phyloP scores from a whole-genome alignment of 2,888 invertebrate genomes.

The Bombylius major region DNA sequence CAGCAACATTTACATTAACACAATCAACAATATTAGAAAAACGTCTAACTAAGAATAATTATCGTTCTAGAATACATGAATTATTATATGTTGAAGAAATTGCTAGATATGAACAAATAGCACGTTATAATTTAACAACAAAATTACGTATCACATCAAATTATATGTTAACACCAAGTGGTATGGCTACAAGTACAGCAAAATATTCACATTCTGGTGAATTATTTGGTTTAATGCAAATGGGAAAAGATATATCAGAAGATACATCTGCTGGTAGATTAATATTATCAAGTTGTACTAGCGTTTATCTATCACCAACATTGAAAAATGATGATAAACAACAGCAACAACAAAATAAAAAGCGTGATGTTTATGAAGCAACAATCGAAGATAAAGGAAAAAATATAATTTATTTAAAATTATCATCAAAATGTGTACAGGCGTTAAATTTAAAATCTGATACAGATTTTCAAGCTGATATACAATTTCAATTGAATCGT shows the following conservation, averaged over 20 bases:
- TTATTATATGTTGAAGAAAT: constrained; percentile 65
- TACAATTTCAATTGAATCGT: constrained; percentile 70
- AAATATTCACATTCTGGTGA: constrained; percentile 67
- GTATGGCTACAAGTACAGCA: constrained; percentile 55
- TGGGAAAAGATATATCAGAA: constrained; percentile 64
- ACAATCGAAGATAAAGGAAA: constrained; percentile 70
- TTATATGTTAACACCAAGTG: constrained; percentile 55
- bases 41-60: constrained; percentile 52
- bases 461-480: constrained; percentile 51
- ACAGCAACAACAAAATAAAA: constrained; percentile 18
- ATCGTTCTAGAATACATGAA: constrained; percentile 60
- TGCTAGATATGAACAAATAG: constrained; percentile 54
- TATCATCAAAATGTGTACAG: constrained; percentile 53
- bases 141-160: constrained; percentile 49
- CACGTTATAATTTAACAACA: constrained; percentile 54
- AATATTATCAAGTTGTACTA: constrained; percentile 62
- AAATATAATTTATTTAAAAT: constrained; percentile 58
- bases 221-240: constrained; percentile 57
- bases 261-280: constrained; percentile 70
- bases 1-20: constrained; percentile 52
- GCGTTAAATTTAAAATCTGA: constrained; percentile 49
- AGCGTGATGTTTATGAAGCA: constrained; percentile 54
- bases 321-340: constrained; percentile 12
- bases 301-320: constrained; percentile 46
- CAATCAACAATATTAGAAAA: constrained; percentile 53